These are phyloP conservation scores for Lepus europaeus DNA, from an alignment of 2,113 vertebrate species.

Conservation along the genomic window DNA sequence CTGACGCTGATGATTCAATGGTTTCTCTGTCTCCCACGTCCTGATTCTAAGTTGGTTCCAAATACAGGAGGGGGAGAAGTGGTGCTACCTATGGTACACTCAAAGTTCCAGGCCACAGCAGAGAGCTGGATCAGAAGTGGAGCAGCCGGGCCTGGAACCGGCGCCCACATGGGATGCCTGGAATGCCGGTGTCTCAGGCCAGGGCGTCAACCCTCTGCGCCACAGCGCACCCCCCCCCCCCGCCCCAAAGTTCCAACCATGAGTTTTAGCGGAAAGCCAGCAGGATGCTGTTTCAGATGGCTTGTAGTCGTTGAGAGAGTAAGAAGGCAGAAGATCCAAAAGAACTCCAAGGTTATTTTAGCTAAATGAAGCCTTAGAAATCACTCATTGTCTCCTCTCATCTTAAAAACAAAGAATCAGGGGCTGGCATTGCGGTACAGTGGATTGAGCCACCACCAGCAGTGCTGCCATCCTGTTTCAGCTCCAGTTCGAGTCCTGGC, in stretches of 20 bases:
- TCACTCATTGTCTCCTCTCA: not conserved
- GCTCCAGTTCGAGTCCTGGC: no score
- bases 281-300: not conserved
- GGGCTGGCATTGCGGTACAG: no score
- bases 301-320: not conserved
- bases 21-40: not conserved
- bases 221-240: no score
- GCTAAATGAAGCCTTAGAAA: conserved; percentile 53
- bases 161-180: no score
- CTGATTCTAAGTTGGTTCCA: not conserved
- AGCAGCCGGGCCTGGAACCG: no score
- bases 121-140: no score
- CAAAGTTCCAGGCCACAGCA: not conserved
- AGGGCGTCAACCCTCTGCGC: no score
- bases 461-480: no score
- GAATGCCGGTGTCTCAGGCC: no score
- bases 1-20: not conserved
- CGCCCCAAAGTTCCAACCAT: not conserved
- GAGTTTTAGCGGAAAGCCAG: not conserved
- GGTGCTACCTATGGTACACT: not conserved
- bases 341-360: conserved; percentile 24
- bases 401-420: not conserved
- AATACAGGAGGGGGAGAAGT: not conserved
- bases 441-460: no score
- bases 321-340: not conserved